Conservation (phyloP, 2,797 vertebrate species). For the Enteromius viviparus region DNA sequence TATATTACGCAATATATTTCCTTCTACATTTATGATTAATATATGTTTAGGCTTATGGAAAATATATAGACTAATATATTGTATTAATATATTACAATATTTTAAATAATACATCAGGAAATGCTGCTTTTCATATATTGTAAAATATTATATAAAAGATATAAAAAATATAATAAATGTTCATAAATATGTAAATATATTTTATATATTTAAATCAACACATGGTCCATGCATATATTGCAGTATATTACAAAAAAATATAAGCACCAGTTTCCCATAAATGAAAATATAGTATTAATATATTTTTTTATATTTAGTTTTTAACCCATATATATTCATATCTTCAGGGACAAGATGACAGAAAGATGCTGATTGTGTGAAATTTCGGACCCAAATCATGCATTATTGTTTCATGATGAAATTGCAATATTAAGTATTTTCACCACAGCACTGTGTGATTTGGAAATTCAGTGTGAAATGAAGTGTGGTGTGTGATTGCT, state of each 20-base stretch:
- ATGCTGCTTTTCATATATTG: background rate
- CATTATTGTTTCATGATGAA: background rate
- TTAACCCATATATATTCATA: background rate
- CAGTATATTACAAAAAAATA: background rate
- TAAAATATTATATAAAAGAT: background rate
- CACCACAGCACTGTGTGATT: background rate
- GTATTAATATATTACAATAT: background rate
- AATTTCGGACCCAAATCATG: background rate
- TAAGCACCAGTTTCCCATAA: background rate
- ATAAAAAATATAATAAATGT: too few relatives aligned
- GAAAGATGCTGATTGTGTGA: background rate
- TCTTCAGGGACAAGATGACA: background rate
- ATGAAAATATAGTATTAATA: background rate
- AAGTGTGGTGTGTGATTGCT: conserved; percentile 56
- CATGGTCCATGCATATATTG: background rate
- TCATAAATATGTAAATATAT: too few relatives aligned
- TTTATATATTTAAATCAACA: background rate
- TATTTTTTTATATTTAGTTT: background rate
- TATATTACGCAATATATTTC: background rate
- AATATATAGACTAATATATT: background rate
- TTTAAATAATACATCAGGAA: background rate
- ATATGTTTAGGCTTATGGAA: background rate
- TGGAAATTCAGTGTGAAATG: background rate
- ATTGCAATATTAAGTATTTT: background rate
- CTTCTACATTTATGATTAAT: background rate